Conservation (phyloP, 2,113 vertebrate species). For the Chinchilla lanigera region DNA sequence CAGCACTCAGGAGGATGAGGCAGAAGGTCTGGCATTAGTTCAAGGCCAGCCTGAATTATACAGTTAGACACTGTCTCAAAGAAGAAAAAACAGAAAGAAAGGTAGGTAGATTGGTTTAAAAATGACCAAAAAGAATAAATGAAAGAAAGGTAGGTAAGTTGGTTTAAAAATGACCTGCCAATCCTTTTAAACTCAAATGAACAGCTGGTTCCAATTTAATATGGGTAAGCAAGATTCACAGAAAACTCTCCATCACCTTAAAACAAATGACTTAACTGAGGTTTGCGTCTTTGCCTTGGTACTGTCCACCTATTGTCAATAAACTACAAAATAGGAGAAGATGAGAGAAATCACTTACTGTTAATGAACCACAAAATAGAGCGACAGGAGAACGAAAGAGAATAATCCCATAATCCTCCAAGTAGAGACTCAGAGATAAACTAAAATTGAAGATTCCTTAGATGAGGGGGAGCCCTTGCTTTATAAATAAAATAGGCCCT, state of each 20-base stretch:
- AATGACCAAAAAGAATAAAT: neutral
- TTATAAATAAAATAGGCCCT: neutral
- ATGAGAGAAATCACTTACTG: neutral
- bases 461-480: neutral
- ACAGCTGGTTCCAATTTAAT: constrained; percentile 11
- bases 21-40: neutral
- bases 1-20: neutral
- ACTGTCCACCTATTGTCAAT: neutral
- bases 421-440: constrained; percentile 17
- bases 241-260: constrained; percentile 32
- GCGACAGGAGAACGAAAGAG: neutral
- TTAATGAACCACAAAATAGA: neutral
- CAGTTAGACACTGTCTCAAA: neutral
- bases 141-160: too few species aligned
- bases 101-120: neutral
- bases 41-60: neutral
- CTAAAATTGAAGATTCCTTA: constrained; percentile 39
- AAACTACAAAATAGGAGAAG: neutral
- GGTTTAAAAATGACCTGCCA: constrained; percentile 46
- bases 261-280: constrained; percentile 34
- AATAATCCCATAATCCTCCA: constrained; percentile 42
- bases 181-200: neutral
- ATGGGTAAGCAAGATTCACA: neutral
- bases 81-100: neutral
- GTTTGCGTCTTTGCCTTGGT: constrained; percentile 6